Base-by-base conservation (phyloP, 1,140 invertebrate genomes). In the Scaptomyza pallida region DNA sequence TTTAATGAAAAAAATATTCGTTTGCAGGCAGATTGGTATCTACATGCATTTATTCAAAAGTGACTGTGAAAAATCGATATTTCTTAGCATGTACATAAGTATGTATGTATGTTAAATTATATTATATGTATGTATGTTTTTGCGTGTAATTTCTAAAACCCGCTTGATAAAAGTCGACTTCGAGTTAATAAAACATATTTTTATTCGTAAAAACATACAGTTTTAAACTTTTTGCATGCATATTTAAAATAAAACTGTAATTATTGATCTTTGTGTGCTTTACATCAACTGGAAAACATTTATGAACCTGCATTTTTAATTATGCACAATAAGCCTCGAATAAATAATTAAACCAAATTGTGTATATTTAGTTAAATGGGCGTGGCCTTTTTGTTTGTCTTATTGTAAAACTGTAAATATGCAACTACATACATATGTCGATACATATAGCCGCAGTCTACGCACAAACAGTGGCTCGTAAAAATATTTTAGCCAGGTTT, bases 11-110 rank as follows among this genome's bases (percentile, higher is more conserved):
- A 37, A 55, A 30, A 61, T 40, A 26, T 16, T 41, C 4, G 10
- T 51, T 41, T 5, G 51, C 51, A 40, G 19, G 23, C 10, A 55
- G 17, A 55, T 55, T 21, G 19, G 33, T 37, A 37, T 37, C 23
- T 47, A 41, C 43, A 55, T 45, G 8, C 30, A 33, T 64, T 55
- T 5, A 15, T 44, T 19, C 19, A 41, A 41, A 62, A 37, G 16
- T 50, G 45, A 40, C 48, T 70, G 67, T 17, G 67, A 70, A 70
- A 70, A 70, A 70, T 70, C 67, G 60, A 70, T 70, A 63, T 48
- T 63, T 57, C 52, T 68, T 52, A 61, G 64, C 60, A 61, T 67
- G 37, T 64, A 64, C 60, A 55, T 63, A 15, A 16, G 13, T 62
- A 52, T 17, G 35, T 44, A 33, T 63, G 40, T 44, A n/a, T 10